Base-by-base conservation (phyloP, 2,797 vertebrate genomes). In the Acipenser ruthenus region DNA sequence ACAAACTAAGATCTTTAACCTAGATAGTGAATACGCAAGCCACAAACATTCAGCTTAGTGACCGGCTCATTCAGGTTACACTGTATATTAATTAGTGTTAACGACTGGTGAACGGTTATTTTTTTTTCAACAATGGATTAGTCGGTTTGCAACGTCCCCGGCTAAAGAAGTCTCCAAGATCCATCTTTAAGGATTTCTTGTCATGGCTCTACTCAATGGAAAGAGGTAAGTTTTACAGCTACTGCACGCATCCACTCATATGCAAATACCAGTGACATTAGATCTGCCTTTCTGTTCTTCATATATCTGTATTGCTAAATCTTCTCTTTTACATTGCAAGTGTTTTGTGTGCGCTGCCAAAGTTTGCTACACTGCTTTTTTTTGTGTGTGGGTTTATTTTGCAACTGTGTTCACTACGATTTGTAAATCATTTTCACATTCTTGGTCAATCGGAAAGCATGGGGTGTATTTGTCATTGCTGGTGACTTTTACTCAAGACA, bases 141-240 rank as follows among this genome's bases (percentile, higher is more conserved):
- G 86, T 82, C 75, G 78, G 81, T 81, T 56, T 61, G 68, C 82
- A 76, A 73, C 75, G 66, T 79, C 75, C 82, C 80, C 76, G 71
- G 74, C 78, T 82, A 70, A 83, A 80, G 85, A 85, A 79, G 80
- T 79, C 77, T 80, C 79, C 81, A 76, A 82, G 87, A 83, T 76
- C 78, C 72, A 75, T 78, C 79, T 78, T 74, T 89, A 81, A 81
- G 83, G 88, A 90, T 78, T 87, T 81, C 84, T 77, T 82, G 85
- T 83, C 76, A 72, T 79, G 84, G 74, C 77, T 78, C 65, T 63
- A 59, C 80, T 77, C 77, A 82, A 64, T 80, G 75, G 84, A 77
- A 79, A 72, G 86, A 90, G 90, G 90, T 90, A 87, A 91, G 89
- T 90, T 71, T 78, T 73, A 77, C 73, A 58, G 78, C 69, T 72